phyloP scores from a whole-genome alignment of 2,113 vertebrate genomes.

The Archocentrus centrarchus region DNA sequence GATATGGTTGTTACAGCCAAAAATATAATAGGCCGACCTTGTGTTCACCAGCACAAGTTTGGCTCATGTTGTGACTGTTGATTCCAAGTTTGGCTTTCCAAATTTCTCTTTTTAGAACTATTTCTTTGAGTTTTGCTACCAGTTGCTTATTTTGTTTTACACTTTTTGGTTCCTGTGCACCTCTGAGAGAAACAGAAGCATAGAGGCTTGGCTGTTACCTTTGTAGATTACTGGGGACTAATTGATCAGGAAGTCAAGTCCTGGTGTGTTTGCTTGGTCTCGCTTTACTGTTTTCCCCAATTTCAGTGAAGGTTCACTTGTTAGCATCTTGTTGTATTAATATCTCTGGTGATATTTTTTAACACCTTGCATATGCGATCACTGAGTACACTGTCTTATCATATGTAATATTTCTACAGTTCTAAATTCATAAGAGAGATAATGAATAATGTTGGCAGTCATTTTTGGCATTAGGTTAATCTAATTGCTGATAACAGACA shows the following conservation, averaged over 20 bases:
- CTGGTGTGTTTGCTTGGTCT: slow-evolving; percentile 43
- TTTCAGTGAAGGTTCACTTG: slow-evolving; percentile 38
- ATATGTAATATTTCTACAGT: not conserved
- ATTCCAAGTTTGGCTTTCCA: slow-evolving; percentile 32
- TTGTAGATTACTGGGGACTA: slow-evolving; percentile 47
- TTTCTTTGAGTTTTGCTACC: not conserved
- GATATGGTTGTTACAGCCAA: slow-evolving; percentile 42
- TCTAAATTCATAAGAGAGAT: not conserved
- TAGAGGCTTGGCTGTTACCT: slow-evolving; percentile 17
- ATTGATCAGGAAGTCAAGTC: slow-evolving; percentile 49
- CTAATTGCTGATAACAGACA: slow-evolving; percentile 1
- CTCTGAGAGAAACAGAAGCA: slow-evolving; percentile 10
- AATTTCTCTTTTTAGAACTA: slow-evolving; percentile 8
- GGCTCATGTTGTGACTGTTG: slow-evolving; percentile 24
- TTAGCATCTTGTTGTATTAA: slow-evolving; percentile 32
- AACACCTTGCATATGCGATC: not conserved
- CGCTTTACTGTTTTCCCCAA: not conserved
- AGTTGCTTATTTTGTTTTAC: not conserved
- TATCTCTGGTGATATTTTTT: slow-evolving; percentile 13
- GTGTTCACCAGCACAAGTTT: slow-evolving; percentile 36
- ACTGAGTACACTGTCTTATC: not conserved
- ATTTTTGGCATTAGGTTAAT: not conserved
- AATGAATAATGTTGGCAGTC: not conserved
- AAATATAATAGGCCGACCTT: slow-evolving; percentile 33
- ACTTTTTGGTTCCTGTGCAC: slow-evolving; percentile 6